Percentiles rank a stretch among this genome's conserved stretches.
Evolutionary conservation across 2,888 invertebrate species (phyloP).

Genomic region (Protula sp.): DNA sequence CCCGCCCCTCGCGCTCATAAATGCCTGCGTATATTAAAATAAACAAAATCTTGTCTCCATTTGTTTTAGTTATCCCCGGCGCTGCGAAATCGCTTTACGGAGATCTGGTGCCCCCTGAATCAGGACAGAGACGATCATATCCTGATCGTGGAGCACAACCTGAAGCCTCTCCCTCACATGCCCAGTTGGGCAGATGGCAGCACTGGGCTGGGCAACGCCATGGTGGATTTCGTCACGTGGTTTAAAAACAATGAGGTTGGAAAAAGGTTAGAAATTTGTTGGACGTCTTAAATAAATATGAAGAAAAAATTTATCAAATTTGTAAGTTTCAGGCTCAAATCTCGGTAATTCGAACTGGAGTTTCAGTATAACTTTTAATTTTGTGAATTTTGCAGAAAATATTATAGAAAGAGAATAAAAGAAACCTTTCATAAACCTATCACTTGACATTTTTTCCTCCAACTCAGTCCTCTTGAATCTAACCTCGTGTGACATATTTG

Average conservation of each 20-base stretch:
- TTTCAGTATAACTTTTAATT: slow-evolving; percentile 1
- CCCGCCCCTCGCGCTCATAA: too few species aligned
- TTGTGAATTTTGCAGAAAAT: too few species aligned
- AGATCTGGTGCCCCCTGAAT: slow-evolving; percentile 85
- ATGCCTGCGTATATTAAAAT: too few species aligned
- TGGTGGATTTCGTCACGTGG: slow-evolving; percentile 78
- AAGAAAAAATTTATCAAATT: neutral
- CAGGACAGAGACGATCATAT: slow-evolving; percentile 65
- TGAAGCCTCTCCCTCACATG: slow-evolving; percentile 54
- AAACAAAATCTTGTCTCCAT: too few species aligned
- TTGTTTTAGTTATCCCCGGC: slow-evolving; percentile 76
- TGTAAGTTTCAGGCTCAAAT: neutral
- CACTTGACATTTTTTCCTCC: too few species aligned
- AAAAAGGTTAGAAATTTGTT: slow-evolving; percentile 56
- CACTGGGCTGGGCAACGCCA: slow-evolving; percentile 61
- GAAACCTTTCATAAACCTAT: too few species aligned
- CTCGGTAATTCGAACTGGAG: neutral
- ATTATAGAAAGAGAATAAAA: too few species aligned
- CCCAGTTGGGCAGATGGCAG: slow-evolving; percentile 57
- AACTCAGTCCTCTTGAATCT: too few species aligned
- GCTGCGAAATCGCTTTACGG: slow-evolving; percentile 92
- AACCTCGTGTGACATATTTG: too few species aligned
- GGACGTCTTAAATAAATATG: too few species aligned
- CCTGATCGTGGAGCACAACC: slow-evolving; percentile 75
- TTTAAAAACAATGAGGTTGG: slow-evolving; percentile 69